phyloP scores from a whole-genome alignment of 2,888 invertebrate species.

The Leptopilina drosophilae region DNA sequence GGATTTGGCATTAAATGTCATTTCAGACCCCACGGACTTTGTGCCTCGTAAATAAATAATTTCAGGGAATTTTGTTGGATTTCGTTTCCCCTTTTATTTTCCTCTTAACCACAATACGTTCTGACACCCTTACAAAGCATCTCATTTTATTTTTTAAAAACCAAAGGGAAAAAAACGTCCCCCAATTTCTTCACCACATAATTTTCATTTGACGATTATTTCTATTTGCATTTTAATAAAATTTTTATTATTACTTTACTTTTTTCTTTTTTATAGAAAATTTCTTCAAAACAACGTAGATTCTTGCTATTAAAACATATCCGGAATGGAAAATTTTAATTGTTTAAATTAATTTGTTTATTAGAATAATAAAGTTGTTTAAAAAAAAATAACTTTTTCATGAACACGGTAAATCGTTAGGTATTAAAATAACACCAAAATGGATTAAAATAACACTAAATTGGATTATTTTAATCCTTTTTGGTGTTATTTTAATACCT shows the following conservation, averaged over 20 bases:
- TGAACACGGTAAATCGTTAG: too few species aligned
- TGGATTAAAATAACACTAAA: too few species aligned
- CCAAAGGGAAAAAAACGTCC: conserved; percentile 23
- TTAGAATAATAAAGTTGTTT: too few species aligned
- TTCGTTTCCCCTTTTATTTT: conserved; percentile 50
- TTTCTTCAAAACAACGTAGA: too few species aligned
- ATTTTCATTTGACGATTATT: conserved; percentile 44
- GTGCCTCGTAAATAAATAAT: conserved; percentile 70
- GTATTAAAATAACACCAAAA: too few species aligned
- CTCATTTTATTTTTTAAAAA: conserved; percentile 52
- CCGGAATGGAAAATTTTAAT: too few species aligned
- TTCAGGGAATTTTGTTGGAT: conserved; percentile 63
- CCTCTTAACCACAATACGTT: conserved; percentile 50
- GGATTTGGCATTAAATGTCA: conserved; percentile 67
- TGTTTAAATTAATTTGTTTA: too few species aligned
- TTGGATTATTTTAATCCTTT: too few species aligned
- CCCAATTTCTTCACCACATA: conserved; percentile 50
- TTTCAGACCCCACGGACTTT: conserved; percentile 65
- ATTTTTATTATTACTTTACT: neutral
- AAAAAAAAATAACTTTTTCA: too few species aligned
- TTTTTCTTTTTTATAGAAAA: accelerated
- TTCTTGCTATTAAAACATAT: too few species aligned
- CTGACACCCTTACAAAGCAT: conserved; percentile 45
- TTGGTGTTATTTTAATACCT: too few species aligned
- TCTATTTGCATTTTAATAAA: neutral